phyloP scores from a whole-genome alignment of 2,888 invertebrate genomes.

The Leptinotarsa peninsularis region DNA sequence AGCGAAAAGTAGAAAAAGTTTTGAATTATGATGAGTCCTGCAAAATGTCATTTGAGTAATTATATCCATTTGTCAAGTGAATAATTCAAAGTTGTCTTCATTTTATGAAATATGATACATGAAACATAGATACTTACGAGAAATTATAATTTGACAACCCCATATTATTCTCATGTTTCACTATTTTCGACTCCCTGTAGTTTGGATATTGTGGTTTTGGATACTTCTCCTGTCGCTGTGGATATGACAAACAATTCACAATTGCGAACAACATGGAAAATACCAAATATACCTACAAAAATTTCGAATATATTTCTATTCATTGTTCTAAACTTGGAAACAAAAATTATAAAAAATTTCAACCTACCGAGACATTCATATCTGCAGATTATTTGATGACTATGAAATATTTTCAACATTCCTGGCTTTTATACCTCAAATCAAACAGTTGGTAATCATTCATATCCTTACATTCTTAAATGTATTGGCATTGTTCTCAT shows the following conservation, averaged over 20 bases:
- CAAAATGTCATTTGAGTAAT: too few relatives aligned
- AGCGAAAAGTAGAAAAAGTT: too few relatives aligned
- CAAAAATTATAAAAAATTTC: neutral
- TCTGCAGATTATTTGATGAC: conserved; percentile 21
- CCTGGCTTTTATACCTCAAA: conserved; percentile 33
- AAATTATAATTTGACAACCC: conserved; percentile 49
- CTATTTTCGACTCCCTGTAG: conserved; percentile 46
- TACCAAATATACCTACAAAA: conserved; percentile 29
- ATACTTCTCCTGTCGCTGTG: conserved; percentile 34
- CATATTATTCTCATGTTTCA: conserved; percentile 48
- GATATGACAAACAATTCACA: conserved; percentile 34
- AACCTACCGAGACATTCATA: conserved; percentile 32
- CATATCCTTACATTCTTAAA: conserved; percentile 16
- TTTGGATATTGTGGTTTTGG: conserved; percentile 30
- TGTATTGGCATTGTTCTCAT: conserved; percentile 29
- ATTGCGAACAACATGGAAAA: conserved; percentile 22
- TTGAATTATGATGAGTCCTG: too few relatives aligned
- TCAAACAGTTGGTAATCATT: conserved; percentile 12
- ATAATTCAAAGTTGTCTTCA: too few relatives aligned
- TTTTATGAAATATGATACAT: too few relatives aligned
- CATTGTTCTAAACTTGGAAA: neutral
- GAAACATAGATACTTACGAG: conserved; percentile 43
- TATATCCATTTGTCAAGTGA: too few relatives aligned
- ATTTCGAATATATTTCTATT: neutral
- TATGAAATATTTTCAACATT: conserved; percentile 22